phyloP scores from a whole-genome alignment of 2,797 vertebrate genomes.

The Xenops minutus region DNA sequence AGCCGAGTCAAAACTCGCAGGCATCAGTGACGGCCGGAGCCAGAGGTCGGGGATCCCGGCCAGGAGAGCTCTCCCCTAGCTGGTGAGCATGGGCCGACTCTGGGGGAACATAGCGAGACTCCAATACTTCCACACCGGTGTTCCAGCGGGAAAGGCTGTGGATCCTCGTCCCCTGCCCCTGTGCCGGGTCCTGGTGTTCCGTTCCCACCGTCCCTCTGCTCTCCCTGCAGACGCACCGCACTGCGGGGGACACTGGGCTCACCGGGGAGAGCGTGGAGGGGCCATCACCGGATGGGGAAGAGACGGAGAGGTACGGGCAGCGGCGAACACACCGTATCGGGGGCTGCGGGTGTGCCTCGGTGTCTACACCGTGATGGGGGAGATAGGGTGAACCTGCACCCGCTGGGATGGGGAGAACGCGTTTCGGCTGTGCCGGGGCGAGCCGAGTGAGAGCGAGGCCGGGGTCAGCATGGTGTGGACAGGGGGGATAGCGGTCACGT shows the following conservation, averaged over 20 bases:
- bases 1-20: not conserved
- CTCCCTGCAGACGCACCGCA: not conserved
- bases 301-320: not conserved
- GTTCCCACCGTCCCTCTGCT: not conserved
- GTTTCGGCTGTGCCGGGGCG: not conserved
- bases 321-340: accelerated
- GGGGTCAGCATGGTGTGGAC: not conserved
- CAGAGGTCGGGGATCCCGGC: accelerated
- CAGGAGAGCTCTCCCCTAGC: not conserved
- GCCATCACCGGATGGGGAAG: accelerated
- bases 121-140: accelerated
- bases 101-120: accelerated
- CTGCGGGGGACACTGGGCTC: accelerated
- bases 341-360: not conserved
- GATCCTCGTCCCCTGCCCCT: not conserved
- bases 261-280: not conserved
- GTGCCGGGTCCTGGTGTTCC: not conserved
- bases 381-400: accelerated
- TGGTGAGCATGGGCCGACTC: not conserved
- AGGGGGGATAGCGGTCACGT: accelerated
- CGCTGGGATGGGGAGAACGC: accelerated
- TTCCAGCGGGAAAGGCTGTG: accelerated
- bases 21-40: accelerated
- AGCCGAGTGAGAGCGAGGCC: not conserved
- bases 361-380: accelerated